Percentiles rank a stretch among this genome's conserved stretches.
Evolutionary conservation across 2,113 vertebrate species (phyloP).

Genomic region (Callipepla squamata): DNA sequence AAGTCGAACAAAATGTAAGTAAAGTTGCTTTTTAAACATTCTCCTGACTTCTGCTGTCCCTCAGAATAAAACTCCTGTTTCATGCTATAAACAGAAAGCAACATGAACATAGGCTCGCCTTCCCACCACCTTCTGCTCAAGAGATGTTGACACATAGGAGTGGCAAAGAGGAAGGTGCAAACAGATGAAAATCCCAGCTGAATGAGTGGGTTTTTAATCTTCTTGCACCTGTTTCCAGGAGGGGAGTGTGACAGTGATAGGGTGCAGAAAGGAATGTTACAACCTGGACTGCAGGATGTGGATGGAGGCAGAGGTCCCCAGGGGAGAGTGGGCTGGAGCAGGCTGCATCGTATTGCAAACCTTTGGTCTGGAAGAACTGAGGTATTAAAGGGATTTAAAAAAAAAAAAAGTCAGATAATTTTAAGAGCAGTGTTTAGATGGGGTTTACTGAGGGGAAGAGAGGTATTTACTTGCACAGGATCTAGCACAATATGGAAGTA

Average conservation of each 20-base stretch:
- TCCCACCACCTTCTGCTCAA: neutral
- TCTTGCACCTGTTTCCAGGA: conserved; percentile 70
- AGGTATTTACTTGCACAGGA: neutral
- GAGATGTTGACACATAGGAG: conserved; percentile 57
- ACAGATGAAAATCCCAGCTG: conserved; percentile 70
- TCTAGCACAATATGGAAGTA: neutral
- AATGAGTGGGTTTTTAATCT: conserved; percentile 66
- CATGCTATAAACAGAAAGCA: neutral
- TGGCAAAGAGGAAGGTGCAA: conserved; percentile 65
- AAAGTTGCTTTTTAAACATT: neutral
- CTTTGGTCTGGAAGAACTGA: neutral
- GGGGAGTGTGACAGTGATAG: conserved; percentile 64
- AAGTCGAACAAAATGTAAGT: neutral
- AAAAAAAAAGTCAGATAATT: neutral
- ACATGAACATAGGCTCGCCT: neutral
- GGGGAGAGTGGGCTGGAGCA: neutral
- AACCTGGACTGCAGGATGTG: conserved; percentile 61
- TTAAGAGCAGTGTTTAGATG: neutral
- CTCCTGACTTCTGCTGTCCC: neutral
- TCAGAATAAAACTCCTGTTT: neutral
- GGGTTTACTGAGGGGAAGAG: neutral
- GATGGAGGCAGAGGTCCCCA: neutral
- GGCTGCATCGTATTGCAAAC: neutral
- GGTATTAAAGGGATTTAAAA: neutral
- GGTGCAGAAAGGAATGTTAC: conserved; percentile 69